Percentiles rank a stretch among this genome's conserved stretches.
phyloP scores from a whole-genome alignment of 2,888 invertebrate genomes.

The Cremastinae sp. region DNA sequence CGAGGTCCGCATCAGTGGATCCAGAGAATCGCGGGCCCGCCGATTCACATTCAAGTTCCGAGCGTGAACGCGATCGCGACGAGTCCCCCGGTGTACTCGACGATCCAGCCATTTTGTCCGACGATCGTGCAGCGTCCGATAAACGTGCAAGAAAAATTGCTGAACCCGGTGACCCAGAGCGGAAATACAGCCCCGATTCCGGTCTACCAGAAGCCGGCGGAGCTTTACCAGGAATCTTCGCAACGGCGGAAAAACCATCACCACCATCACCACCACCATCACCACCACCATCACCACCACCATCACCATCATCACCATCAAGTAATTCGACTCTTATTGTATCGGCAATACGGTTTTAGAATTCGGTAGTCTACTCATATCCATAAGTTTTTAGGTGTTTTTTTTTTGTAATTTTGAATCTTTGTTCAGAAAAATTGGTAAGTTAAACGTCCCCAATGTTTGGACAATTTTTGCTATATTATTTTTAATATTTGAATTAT shows the following conservation, averaged over 20 bases:
- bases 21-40: constrained; percentile 67
- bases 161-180: constrained; percentile 34
- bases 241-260: constrained; percentile 68
- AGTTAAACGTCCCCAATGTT: too few species aligned
- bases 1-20: constrained; percentile 74
- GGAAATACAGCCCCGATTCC: constrained; percentile 69
- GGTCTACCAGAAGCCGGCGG: constrained; percentile 74
- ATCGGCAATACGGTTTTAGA: too few species aligned
- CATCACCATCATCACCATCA: too few species aligned
- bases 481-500: too few species aligned
- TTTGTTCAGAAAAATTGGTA: too few species aligned
- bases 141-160: constrained; percentile 63
- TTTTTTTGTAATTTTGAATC: too few species aligned
- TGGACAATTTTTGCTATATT: too few species aligned
- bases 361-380: too few species aligned
- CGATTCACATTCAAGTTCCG: constrained; percentile 69
- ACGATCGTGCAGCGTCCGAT: constrained; percentile 71
- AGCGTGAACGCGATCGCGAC: constrained; percentile 59
- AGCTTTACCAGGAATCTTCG: constrained; percentile 70
- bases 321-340: too few species aligned
- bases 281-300: constrained; percentile 52
- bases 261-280: constrained; percentile 6
- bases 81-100: constrained; percentile 66
- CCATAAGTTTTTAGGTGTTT: too few species aligned
- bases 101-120: constrained; percentile 71